Percentiles rank a stretch among this genome's conserved stretches.
Evolutionary conservation across 2,797 vertebrate species (phyloP).

Genomic region (Sebastes kiyomatsui): DNA sequence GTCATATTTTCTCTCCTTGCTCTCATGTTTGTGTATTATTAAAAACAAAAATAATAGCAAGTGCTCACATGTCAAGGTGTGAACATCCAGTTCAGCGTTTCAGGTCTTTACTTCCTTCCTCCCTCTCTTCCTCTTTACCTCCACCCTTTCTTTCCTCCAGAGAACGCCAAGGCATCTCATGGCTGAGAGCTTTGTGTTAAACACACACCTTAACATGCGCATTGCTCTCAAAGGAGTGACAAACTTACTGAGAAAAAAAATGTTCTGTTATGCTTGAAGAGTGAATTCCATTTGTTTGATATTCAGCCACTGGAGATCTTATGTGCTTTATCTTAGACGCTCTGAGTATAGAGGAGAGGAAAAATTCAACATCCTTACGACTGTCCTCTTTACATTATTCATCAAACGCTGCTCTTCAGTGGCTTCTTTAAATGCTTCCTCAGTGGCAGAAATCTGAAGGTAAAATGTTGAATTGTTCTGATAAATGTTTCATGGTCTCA

Average conservation of each 20-base stretch:
- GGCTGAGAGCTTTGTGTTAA: conserved; percentile 36
- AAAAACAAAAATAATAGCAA: neutral
- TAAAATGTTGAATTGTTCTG: conserved; percentile 68
- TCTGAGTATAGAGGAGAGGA: conserved; percentile 12
- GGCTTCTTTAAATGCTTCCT: conserved; percentile 58
- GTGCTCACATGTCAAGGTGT: neutral
- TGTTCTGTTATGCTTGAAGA: conserved; percentile 40
- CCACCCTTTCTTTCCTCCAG: neutral
- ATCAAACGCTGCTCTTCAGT: conserved; percentile 58
- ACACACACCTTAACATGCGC: conserved; percentile 33
- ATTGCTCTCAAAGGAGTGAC: conserved; percentile 40
- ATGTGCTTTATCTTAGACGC: conserved; percentile 44
- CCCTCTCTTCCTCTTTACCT: neutral
- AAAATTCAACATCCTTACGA: conserved; percentile 47
- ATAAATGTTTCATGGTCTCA: conserved; percentile 64
- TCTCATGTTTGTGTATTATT: neutral
- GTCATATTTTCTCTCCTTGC: neutral
- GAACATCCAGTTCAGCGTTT: neutral
- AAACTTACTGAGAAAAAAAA: conserved; percentile 35
- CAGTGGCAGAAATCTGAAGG: conserved; percentile 45
- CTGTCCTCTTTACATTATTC: conserved; percentile 74
- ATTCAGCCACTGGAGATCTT: conserved; percentile 42
- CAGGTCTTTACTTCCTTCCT: neutral
- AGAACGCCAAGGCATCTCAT: conserved; percentile 7
- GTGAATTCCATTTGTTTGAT: conserved; percentile 57